Base-by-base conservation (phyloP, 2,888 invertebrate species). In the Ceramica pisi region DNA sequence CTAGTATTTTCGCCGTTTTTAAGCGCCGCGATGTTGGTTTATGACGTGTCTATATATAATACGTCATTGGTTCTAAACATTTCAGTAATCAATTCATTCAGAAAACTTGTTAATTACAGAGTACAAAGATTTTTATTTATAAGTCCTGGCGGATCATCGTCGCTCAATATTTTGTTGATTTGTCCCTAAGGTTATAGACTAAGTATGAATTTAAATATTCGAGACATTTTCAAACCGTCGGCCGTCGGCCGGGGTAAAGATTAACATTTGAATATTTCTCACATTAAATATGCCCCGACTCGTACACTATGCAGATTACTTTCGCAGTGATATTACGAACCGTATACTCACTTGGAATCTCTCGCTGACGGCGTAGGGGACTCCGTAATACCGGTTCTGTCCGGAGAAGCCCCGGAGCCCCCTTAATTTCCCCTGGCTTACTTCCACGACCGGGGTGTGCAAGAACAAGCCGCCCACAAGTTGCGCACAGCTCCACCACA, bases 331-430 rank as follows among this genome's bases (percentile, higher is more conserved):
- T 64, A 77, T 72, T 66, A 68, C 77, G 55, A 55, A 62, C 50
- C 16, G 41, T 50, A 68, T 75, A 86, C 90, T 90, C 77, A 95
- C 95, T 88, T 94, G 91, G 76, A 94, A 95, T 68, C 95, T 91
- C 70, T 89, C 80, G 75, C 92, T 90, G 57, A 85, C 83, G 0
- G 93, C 95, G 64, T 95, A 95, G 6, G 93, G 95, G 85, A 95
- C 93, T n/a, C 95, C 93, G 60, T 92, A 93, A 83, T 92, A 95
- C 68, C 90, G 89, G 84, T 93, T 90, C 81, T 93, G 92, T 1
- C 93, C 93, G 31, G 89, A 90, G 26, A 90, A 70, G 70, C 90
- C 89, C 16, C 92, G 86, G 7, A 93, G 71, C 0, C 95, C 95
- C 26, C 93, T 87, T 75, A 95, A 75, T 63, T 78, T 86, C 41